phyloP scores from a whole-genome alignment of 2,888 invertebrate species.

The Plutella xylostella region DNA sequence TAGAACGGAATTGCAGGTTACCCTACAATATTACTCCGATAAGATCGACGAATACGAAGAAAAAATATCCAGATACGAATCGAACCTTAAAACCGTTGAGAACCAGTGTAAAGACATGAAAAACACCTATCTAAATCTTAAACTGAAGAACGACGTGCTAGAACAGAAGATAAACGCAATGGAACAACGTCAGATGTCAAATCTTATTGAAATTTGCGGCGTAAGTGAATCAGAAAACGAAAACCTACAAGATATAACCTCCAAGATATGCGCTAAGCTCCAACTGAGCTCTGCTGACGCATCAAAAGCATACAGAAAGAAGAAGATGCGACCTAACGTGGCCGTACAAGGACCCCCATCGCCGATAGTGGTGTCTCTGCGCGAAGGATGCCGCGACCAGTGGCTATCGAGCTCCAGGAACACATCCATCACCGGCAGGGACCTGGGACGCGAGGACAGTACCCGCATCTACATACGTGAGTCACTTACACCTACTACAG shows the following conservation, averaged over 20 bases:
- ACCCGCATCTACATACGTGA: background rate
- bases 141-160: too few species aligned
- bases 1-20: conserved; percentile 12
- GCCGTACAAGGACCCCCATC: too few species aligned
- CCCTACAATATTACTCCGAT: conserved; percentile 15
- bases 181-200: too few species aligned
- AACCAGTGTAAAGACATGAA: conserved; percentile 5
- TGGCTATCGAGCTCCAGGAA: background rate
- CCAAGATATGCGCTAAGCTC: too few species aligned
- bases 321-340: too few species aligned
- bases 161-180: too few species aligned
- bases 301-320: too few species aligned
- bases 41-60: conserved; percentile 12
- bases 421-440: background rate
- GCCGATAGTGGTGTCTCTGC: background rate
- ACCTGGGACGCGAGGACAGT: background rate
- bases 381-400: background rate
- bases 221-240: too few species aligned
- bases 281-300: too few species aligned
- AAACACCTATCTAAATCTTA: too few species aligned
- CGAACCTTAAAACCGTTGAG: conserved; percentile 4
- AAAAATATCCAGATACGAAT: conserved; percentile 8
- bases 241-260: too few species aligned
- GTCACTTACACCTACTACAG: background rate
- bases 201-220: too few species aligned